Base-by-base conservation (phyloP, 37 sponge, comb jelly and placozoan genomes). In the Mnemiopsis leidyi region DNA sequence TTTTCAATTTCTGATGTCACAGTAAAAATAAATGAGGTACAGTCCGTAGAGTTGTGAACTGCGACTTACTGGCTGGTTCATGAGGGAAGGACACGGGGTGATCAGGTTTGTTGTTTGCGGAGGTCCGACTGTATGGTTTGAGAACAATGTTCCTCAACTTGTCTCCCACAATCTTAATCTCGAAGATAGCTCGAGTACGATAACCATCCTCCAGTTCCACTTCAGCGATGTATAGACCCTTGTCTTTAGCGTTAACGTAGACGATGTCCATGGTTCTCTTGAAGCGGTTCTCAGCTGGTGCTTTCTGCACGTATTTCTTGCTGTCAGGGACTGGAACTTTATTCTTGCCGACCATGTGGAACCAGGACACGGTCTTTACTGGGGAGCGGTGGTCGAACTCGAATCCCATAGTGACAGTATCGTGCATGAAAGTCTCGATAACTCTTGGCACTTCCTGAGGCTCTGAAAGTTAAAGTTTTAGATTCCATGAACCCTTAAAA, bases 321-420 rank as follows among this genome's bases (percentile, higher is more conserved):
- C 75, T 24, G 30, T 71, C 20, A 5, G 5, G 25, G n/a, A 71
- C 30, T 3, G 75, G 30, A 71, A 71, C 23, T 24, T 71, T 71
- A 5, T 71, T 71, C 75, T 71, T 71, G 25, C 75, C 75, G 5
- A 29, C 30, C 75, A 71, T 71, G 75, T 71, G 75, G 75, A 71
- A 71, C 75, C 75, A 71, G 75, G 75, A 23, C 7, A 71, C 75
- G 2, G 5, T 71, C 75, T 71, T 71, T 13, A 71, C 75, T 3
- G 75, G 75, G 75, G 75, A 71, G 75, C 75, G 75, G 75, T 71
- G 75, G 30, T 71, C 75, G 75, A 71, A 71, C 30, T 71, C 75
- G 75, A 71, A 71, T 71, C 75, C 75, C 75, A 71, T 71, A 24
- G 75, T 71, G 20, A 71, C 75, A 28, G 75, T 71, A 24, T 71